These are phyloP conservation scores for Pycnonotus jocosus DNA, from an alignment of 2,113 vertebrate species.

Conservation along the genomic window DNA sequence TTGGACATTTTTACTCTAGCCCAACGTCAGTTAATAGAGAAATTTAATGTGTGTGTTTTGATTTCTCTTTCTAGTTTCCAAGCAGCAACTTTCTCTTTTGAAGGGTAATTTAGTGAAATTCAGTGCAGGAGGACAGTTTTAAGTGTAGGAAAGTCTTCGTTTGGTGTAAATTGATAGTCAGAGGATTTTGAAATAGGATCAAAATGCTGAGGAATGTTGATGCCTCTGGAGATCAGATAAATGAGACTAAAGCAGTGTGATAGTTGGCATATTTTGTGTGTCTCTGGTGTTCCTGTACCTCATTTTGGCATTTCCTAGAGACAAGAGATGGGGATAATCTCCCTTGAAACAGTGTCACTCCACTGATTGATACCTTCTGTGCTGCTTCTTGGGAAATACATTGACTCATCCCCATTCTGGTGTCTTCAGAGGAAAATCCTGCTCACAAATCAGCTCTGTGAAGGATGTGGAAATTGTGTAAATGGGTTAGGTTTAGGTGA, in stretches of 20 bases:
- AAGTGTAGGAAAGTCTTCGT: neutral
- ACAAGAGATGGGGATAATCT: neutral
- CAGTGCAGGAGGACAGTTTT: neutral
- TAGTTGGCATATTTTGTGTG: neutral
- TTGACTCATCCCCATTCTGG: neutral
- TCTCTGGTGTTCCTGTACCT: neutral
- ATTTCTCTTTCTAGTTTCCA: neutral
- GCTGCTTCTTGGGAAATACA: neutral
- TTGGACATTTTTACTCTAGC: neutral
- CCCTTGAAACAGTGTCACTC: neutral
- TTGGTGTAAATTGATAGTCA: neutral
- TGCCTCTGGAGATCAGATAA: neutral
- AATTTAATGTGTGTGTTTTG: neutral
- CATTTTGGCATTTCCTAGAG: neutral
- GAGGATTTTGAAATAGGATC: neutral
- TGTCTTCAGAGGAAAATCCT: neutral
- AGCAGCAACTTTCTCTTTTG: neutral
- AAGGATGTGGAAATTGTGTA: neutral
- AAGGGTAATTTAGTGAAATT: neutral
- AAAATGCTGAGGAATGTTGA: neutral
- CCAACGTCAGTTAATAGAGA: neutral
- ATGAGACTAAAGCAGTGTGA: neutral
- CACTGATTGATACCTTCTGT: neutral
- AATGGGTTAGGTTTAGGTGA: neutral
- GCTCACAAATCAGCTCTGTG: neutral